Conservation (phyloP, 2,797 vertebrate genomes). For the Hydrophis major region DNA sequence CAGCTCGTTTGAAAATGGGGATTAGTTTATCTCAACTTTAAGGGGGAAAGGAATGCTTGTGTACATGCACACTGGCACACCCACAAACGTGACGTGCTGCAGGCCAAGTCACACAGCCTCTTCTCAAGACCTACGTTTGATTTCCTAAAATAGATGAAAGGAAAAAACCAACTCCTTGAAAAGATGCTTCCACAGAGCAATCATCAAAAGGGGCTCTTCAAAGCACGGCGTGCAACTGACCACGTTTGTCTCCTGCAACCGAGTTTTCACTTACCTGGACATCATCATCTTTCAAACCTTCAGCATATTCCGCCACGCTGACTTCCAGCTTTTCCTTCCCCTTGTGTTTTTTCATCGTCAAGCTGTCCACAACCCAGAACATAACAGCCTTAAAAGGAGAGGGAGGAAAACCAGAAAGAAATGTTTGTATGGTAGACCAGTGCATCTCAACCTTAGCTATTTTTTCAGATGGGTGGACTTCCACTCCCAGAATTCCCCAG, state of each 20-base stretch:
- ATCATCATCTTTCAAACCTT: constrained; percentile 65
- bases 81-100: neutral
- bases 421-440: neutral
- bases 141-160: neutral
- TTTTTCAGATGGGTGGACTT: neutral
- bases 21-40: neutral
- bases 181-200: neutral
- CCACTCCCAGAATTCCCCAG: too few relatives aligned
- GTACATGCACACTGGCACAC: too few relatives aligned
- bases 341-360: constrained; percentile 82
- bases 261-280: constrained; percentile 68
- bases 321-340: constrained; percentile 62
- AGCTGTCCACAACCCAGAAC: constrained; percentile 85
- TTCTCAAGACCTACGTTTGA: neutral
- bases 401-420: neutral
- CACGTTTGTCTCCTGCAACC: neutral
- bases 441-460: neutral
- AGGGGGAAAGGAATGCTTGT: neutral
- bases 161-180: neutral
- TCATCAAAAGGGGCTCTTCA: neutral
- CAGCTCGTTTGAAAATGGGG: neutral
- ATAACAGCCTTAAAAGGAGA: constrained; percentile 71
- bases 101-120: too few relatives aligned
- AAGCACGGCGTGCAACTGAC: neutral
- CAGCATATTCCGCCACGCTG: constrained; percentile 57